Percentiles rank a stretch among this genome's conserved stretches.
phyloP scores from a whole-genome alignment of 2,113 vertebrate species.

The Malaclemys terrapin region DNA sequence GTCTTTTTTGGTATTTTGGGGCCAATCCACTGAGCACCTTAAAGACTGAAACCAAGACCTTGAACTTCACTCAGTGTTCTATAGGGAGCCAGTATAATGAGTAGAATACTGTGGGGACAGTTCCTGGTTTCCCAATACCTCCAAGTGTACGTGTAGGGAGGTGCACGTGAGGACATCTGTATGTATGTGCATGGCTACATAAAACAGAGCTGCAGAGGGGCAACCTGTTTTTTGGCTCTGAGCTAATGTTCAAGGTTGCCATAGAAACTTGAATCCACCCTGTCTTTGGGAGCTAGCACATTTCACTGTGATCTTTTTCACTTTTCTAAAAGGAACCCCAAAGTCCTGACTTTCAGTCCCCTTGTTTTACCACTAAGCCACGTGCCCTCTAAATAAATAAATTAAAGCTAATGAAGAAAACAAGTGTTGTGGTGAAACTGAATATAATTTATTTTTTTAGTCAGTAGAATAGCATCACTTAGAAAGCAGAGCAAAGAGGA shows the following conservation, averaged over 20 bases:
- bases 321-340: not conserved
- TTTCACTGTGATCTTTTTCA: not conserved
- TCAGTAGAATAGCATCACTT: not conserved
- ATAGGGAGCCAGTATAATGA: not conserved
- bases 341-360: not conserved
- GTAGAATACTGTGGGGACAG: not conserved
- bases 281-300: not conserved
- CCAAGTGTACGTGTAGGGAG: not conserved
- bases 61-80: not conserved
- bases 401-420: not conserved
- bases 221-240: slow-evolving; percentile 19
- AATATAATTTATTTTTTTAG: not conserved
- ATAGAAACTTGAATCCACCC: slow-evolving; percentile 38
- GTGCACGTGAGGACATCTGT: not conserved
- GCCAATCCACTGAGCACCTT: not conserved
- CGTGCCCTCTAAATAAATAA: not conserved
- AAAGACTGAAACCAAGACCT: not conserved
- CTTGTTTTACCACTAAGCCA: not conserved
- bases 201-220: not conserved
- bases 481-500: not conserved
- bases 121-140: not conserved
- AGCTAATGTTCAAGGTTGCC: slow-evolving; percentile 43
- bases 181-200: not conserved
- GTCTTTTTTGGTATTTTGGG: not conserved
- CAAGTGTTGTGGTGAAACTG: not conserved